Percentiles rank a stretch among this genome's conserved stretches.
Evolutionary conservation across 2,113 vertebrate species (phyloP).

Genomic region (Brienomyrus longianalis): DNA sequence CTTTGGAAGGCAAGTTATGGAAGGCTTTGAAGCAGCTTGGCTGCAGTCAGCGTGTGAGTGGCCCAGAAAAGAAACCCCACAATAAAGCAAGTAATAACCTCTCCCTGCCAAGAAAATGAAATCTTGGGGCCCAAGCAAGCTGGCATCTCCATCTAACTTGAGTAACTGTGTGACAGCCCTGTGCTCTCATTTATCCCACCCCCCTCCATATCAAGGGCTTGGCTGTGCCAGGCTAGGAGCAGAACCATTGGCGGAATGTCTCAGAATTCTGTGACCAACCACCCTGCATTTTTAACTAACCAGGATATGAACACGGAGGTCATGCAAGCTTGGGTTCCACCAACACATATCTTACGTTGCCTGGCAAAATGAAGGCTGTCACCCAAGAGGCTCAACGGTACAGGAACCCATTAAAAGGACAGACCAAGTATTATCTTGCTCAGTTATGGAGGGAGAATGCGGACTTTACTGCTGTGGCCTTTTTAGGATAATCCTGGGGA

Average conservation of each 20-base stretch:
- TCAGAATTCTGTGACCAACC: background rate
- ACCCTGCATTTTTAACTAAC: background rate
- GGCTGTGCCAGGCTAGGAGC: background rate
- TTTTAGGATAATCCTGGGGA: background rate
- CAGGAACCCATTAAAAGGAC: background rate
- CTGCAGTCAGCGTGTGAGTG: background rate
- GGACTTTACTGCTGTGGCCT: background rate
- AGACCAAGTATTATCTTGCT: background rate
- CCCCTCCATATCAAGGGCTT: background rate
- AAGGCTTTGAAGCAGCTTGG: conserved; percentile 30
- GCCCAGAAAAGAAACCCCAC: background rate
- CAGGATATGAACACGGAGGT: background rate
- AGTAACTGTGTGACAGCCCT: background rate
- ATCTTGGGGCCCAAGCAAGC: background rate
- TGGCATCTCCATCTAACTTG: background rate
- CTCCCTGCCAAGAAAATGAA: background rate
- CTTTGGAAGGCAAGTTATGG: conserved; percentile 14
- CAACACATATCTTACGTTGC: background rate
- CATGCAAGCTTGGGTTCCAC: background rate
- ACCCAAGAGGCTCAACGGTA: background rate
- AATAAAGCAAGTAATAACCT: background rate
- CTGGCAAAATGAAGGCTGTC: background rate
- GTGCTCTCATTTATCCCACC: background rate
- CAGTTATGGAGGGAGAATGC: background rate
- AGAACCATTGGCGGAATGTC: background rate